Evolutionary conservation across 2,888 invertebrate genomes (phyloP).

Genomic region (Epistrophe eligans): DNA sequence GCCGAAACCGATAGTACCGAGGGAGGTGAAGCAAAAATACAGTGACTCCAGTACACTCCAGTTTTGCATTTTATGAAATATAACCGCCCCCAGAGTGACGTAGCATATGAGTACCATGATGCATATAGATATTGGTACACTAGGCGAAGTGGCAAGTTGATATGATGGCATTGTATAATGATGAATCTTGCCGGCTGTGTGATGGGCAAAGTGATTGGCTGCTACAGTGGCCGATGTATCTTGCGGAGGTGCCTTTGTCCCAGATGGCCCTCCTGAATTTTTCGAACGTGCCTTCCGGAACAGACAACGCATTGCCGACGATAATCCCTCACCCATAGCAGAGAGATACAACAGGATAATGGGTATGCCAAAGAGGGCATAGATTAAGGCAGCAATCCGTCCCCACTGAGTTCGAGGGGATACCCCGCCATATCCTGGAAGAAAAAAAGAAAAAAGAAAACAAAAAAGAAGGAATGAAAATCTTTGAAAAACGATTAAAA

Average conservation of each 20-base stretch:
- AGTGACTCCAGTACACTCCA: constrained; percentile 96
- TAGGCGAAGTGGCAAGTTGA: constrained; percentile 78
- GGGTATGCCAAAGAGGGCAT: constrained; percentile 94
- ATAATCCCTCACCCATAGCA: constrained; percentile 93
- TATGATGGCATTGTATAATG: constrained; percentile 76
- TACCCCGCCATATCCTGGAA: constrained; percentile 92
- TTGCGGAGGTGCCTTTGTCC: constrained; percentile 80
- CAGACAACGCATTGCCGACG: constrained; percentile 90
- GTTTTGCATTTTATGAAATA: constrained; percentile 95
- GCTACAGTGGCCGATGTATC: constrained; percentile 78
- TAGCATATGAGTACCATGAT: constrained; percentile 93
- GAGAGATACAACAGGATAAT: constrained; percentile 94
- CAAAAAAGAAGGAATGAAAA: constrained; percentile 9
- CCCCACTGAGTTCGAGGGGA: constrained; percentile 92
- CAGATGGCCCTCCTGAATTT: constrained; percentile 76
- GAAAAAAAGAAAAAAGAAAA: constrained; percentile 14
- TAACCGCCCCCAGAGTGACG: constrained; percentile 93
- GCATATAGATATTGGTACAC: constrained; percentile 95
- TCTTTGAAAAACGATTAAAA: constrained; percentile 35
- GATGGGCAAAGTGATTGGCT: constrained; percentile 75
- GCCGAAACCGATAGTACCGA: constrained; percentile 93
- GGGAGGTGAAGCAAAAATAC: constrained; percentile 91
- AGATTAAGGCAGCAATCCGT: constrained; percentile 90
- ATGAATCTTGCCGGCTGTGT: constrained; percentile 75
- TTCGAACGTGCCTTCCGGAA: constrained; percentile 85